Conservation (phyloP, 2,113 vertebrate genomes). For the Seriola aureovittata region DNA sequence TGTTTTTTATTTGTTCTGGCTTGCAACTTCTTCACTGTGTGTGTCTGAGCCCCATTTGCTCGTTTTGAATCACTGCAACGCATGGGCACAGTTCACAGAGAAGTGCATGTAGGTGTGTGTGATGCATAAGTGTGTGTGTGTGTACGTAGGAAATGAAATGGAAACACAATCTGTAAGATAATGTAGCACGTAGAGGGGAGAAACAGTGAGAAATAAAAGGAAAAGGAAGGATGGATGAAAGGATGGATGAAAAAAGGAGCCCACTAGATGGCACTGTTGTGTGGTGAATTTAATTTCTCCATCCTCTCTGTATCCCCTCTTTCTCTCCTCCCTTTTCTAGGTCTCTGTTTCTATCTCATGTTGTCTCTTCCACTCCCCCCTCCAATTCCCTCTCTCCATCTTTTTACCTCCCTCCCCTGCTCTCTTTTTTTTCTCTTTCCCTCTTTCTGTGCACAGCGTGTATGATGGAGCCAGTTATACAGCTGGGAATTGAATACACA, state of each 20-base stretch:
- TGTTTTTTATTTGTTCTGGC: slow-evolving; percentile 3
- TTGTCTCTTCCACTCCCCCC: slow-evolving; percentile 37
- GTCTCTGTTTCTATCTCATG: slow-evolving; percentile 70
- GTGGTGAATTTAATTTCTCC: slow-evolving; percentile 60
- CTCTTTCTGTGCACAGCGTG: slow-evolving; percentile 60
- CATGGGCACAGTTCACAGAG: slow-evolving; percentile 15
- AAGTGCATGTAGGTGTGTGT: slow-evolving; percentile 13
- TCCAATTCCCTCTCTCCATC: slow-evolving; percentile 36
- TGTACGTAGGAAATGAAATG: slow-evolving; percentile 30
- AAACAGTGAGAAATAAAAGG: slow-evolving; percentile 23
- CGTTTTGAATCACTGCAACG: slow-evolving; percentile 41
- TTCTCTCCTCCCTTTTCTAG: slow-evolving; percentile 65
- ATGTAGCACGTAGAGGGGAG: slow-evolving; percentile 6
- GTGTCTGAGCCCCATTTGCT: slow-evolving; percentile 10
- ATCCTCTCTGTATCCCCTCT: slow-evolving; percentile 24
- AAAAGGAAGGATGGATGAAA: slow-evolving; percentile 13
- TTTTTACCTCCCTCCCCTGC: background rate
- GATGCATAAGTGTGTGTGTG: slow-evolving; percentile 23
- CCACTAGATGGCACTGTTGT: slow-evolving; percentile 82
- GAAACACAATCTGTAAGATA: slow-evolving; percentile 15
- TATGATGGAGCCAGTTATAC: slow-evolving; percentile 71
- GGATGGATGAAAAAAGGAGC: background rate
- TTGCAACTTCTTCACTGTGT: slow-evolving; percentile 36
- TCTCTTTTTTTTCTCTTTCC: background rate
- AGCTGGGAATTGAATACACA: slow-evolving; percentile 76